Base-by-base conservation (phyloP, 2,797 vertebrate species). In the Danionella dracula region DNA sequence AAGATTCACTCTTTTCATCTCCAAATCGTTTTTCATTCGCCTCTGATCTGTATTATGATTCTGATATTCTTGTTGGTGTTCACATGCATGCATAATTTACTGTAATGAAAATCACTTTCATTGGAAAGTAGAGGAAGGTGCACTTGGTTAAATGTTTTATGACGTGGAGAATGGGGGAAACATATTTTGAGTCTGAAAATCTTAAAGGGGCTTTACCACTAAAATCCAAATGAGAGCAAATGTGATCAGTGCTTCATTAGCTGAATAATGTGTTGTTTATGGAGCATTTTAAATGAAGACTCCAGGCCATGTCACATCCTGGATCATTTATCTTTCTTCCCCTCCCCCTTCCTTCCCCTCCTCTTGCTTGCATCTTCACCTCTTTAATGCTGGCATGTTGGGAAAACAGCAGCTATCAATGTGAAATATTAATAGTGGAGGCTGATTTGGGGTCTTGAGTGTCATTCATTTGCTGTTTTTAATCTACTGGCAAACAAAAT, bases 371-470 rank as follows among this genome's bases (percentile, higher is more conserved):
- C 78, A 82, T 81, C 82, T 80, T 83, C 80, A 83, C 84, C 84
- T 87, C 83, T 84, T 85, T 82, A 82, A 83, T 85, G 82, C 81
- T 76, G 79, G 82, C 81, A 85, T 90, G 87, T 90, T 89, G 87
- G 89, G 86, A 89, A 86, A 87, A 87, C 85, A 88, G 87, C 88
- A 88, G 86, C 86, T 86, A 89, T 87, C 84, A 82, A 81, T 85
- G 86, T 89, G 85, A 89, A 91, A 91, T 90, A 89, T 89, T 90
- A 90, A 90, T 89, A 86, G 78, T 78, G 78, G 82, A 80, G 83
- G 88, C 82, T 88, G 87, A 90, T 90, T 89, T 85, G 84, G 85
- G 85, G 78, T 90, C 86, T 88, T 81, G 84, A 88, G 86, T 86
- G 87, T 88, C 87, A 88, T 85, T 91, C 87, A 89, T 89, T 88